Evolutionary conservation across 1,140 invertebrate species (phyloP), one percentile per base, ranked within the genome.

Genomic region (Drosophila guanche): DNA sequence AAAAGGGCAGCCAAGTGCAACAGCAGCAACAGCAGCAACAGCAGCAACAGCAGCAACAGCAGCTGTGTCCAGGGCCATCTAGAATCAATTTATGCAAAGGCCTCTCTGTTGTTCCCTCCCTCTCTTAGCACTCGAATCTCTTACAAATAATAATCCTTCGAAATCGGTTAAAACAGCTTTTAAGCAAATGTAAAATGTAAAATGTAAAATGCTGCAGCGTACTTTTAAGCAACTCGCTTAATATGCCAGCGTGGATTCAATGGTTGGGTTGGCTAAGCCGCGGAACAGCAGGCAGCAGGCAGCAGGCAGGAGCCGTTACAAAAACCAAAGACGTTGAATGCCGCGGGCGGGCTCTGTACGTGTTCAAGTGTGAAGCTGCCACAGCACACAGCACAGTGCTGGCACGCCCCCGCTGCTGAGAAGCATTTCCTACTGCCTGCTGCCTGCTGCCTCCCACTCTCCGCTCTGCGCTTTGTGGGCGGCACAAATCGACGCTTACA

Each of bases 311-410:
- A n/a, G 41, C 16, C 7, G 29, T 33, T 8, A 33, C 42, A 65
- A 72, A 29, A 53, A 20, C 16, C 45, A 22, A 71, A 61, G 60
- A 70, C 45, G 66, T 33, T 62, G 48, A 81, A 66, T 60, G 79
- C 79, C 70, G 75, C 79, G 75, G 62, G 75, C 79, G 75, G 62
- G 79, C 75, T 70, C 55, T 56, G 65, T 84, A 83, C 79, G 79
- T 83, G 79, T 83, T 83, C 75, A 78, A 83, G 79, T 83, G 79
- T 83, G 75, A 83, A 83, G 79, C 79, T 83, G 75, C 43, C 74
- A 70, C 5, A 33, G 29, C 29, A 33, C 2, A 29, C 6, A 33
- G 29, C 29, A 8, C 29, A 33, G 8, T 3, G 29, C 29, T 51
- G 79, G 63, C 79, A 81, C 79, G 78, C 78, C 78, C 52, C 59